These are phyloP conservation scores for Pocillopora meandrina DNA, from an alignment of 92 coral and sea anemone genomes.

Conservation along the genomic window DNA sequence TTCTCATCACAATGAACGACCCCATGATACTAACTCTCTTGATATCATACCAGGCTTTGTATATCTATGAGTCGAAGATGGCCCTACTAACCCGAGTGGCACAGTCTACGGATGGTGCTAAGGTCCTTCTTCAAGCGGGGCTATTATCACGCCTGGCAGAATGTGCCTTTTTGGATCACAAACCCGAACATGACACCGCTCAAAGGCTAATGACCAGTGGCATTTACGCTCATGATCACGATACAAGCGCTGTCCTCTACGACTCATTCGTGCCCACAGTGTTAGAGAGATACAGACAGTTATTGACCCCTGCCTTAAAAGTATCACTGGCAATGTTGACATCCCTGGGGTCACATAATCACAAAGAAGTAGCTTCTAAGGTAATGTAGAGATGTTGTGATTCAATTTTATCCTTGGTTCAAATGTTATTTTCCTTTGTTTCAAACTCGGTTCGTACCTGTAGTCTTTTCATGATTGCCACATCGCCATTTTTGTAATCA, in stretches of 20 bases:
- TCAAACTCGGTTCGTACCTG: not conserved
- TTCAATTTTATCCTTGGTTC: too few species aligned
- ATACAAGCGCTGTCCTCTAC: constrained; percentile 40
- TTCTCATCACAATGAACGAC: too few species aligned
- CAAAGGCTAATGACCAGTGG: constrained; percentile 46
- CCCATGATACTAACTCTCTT: too few species aligned
- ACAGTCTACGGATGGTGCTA: constrained; percentile 90
- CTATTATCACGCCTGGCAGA: constrained; percentile 92
- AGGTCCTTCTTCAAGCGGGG: constrained; percentile 86
- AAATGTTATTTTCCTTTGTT: too few species aligned
- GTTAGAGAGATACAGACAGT: constrained; percentile 89
- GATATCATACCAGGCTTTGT: constrained; percentile 55
- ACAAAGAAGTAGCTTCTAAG: constrained; percentile 88
- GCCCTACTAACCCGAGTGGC: constrained; percentile 91
- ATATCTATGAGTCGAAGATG: constrained; percentile 97
- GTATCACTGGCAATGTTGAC: constrained; percentile 86
- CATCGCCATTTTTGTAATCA: too few species aligned
- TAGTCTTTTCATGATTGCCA: not conserved
- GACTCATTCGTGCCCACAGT: constrained; percentile 88
- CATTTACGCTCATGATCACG: constrained; percentile 52
- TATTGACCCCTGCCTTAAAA: constrained; percentile 88
- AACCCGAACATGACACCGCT: constrained; percentile 76
- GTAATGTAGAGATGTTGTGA: constrained; percentile 32
- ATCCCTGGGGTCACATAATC: constrained; percentile 80
- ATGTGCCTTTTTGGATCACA: constrained; percentile 83